Conservation (phyloP, 1,140 invertebrate species). For the Lysiphlebus fabarum region DNA sequence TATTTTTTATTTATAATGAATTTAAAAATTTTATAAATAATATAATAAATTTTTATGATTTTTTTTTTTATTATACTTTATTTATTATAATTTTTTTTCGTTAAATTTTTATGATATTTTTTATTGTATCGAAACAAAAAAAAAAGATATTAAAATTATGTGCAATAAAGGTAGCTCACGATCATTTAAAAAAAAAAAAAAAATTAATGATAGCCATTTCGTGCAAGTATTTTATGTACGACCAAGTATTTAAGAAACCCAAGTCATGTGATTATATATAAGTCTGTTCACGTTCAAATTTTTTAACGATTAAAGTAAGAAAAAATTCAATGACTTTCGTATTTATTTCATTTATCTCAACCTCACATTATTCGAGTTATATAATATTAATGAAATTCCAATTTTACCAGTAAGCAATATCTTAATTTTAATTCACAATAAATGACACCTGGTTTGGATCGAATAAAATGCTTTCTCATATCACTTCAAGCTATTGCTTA, state of each 20-base stretch:
- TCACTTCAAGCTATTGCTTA: not conserved
- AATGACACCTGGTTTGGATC: constrained; percentile 20
- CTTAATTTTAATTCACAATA: constrained; percentile 40
- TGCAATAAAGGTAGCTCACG: not conserved
- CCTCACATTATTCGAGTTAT: constrained; percentile 41
- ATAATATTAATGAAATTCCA: constrained; percentile 50
- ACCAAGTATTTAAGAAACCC: too few species aligned
- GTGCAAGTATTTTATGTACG: constrained; percentile 12
- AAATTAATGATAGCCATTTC: constrained; percentile 2
- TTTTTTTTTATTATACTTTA: too few species aligned
- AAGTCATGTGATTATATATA: constrained; percentile 3
- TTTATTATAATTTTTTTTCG: too few species aligned
- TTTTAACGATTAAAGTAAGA: not conserved
- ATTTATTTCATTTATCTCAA: constrained; percentile 28
- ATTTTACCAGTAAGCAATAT: constrained; percentile 23
- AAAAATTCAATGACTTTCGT: constrained; percentile 21
- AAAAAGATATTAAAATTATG: not conserved
- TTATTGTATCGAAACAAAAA: not conserved
- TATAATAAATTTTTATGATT: too few species aligned
- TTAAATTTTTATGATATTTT: too few species aligned
- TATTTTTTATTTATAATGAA: too few species aligned
- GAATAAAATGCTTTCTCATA: constrained; percentile 12
- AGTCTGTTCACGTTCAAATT: constrained; percentile 29
- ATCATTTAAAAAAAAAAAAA: constrained; percentile 10
- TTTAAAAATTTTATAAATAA: too few species aligned